Percentiles rank a stretch among this genome's conserved stretches.
phyloP scores from a whole-genome alignment of 2,888 invertebrate species.

The Ctenicera cuprea region DNA sequence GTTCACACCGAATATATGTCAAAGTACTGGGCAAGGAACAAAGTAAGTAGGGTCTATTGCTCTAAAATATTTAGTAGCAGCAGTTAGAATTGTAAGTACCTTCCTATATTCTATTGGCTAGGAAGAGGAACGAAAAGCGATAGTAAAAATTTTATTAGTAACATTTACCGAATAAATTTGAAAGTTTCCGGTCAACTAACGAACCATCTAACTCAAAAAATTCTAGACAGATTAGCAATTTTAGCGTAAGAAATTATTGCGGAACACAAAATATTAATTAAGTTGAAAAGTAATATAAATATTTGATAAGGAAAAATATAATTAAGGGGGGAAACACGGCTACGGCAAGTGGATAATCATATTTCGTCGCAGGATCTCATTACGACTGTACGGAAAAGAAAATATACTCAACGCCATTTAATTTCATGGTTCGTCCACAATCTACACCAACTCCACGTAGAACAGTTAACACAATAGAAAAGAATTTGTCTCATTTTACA shows the following conservation, averaged over 20 bases:
- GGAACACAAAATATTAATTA: conserved; percentile 17
- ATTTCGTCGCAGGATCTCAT: conserved; percentile 37
- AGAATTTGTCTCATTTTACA: conserved; percentile 32
- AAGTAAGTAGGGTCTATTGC: no score
- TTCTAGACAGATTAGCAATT: not conserved
- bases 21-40: no score
- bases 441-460: conserved; percentile 18
- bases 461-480: conserved; percentile 23
- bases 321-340: conserved; percentile 31
- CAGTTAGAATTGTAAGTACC: no score
- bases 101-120: no score
- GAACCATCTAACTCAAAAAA: no score
- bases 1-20: no score
- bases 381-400: conserved; percentile 36
- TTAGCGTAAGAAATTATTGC: not conserved
- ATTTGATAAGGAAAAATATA: conserved; percentile 36
- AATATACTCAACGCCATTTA: conserved; percentile 33
- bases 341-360: conserved; percentile 32
- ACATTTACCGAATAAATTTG: no score
- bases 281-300: conserved; percentile 35
- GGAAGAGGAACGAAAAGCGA: no score
- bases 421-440: conserved; percentile 34
- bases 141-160: no score
- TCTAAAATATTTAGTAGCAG: no score
- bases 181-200: no score